Evolutionary conservation across 1,140 invertebrate genomes (phyloP).

Genomic region (Mizuhopecten yessoensis): DNA sequence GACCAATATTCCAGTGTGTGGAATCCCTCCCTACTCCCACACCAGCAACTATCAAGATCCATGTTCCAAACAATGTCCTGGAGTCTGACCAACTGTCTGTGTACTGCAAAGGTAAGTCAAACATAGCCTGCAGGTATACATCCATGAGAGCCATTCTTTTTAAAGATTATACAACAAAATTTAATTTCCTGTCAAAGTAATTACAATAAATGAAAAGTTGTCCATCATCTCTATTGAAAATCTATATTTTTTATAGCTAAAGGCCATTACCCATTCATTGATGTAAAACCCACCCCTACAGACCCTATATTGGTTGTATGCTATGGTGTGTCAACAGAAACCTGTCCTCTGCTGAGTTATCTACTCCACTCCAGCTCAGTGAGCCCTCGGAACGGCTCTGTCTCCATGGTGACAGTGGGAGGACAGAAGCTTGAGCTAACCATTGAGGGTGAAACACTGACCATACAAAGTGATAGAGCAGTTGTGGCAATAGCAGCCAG

Average conservation of each 20-base stretch:
- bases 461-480: constrained; percentile 2
- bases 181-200: no score
- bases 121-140: background rate
- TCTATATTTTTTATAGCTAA: no score
- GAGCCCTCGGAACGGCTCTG: background rate
- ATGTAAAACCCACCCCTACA: no score
- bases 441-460: background rate
- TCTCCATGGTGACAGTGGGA: background rate
- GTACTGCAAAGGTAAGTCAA: background rate
- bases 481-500: background rate
- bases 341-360: constrained; percentile 31
- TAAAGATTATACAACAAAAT: no score
- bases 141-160: no score
- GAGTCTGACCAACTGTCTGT: background rate
- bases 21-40: background rate
- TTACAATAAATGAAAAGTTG: no score
- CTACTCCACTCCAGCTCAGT: background rate
- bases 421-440: background rate
- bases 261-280: no score
- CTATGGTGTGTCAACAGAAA: background rate
- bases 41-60: background rate
- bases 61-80: background rate
- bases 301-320: no score
- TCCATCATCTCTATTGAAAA: no score
- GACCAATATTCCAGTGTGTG: background rate